These are phyloP conservation scores for Neocrepidodera transversa DNA, from an alignment of 2,888 invertebrate genomes.

Conservation along the genomic window DNA sequence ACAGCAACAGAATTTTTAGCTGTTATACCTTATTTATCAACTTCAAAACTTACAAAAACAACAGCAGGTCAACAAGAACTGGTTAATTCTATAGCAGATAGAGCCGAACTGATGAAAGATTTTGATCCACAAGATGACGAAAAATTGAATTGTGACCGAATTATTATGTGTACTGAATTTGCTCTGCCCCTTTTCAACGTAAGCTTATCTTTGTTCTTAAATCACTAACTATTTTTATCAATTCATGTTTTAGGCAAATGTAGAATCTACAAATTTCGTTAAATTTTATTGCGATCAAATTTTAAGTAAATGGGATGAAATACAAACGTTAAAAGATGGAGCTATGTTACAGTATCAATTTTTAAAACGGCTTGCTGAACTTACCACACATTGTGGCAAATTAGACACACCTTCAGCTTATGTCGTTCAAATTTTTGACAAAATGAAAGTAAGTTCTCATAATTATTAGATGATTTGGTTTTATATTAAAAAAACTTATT, in stretches of 20 bases:
- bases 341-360: slow-evolving; percentile 78
- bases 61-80: slow-evolving; percentile 86
- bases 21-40: slow-evolving; percentile 84
- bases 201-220: slow-evolving; percentile 57
- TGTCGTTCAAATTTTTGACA: slow-evolving; percentile 78
- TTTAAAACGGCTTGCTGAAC: slow-evolving; percentile 86
- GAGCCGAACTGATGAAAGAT: slow-evolving; percentile 77
- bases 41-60: slow-evolving; percentile 82
- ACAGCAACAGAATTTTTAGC: slow-evolving; percentile 91
- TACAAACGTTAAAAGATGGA: slow-evolving; percentile 66
- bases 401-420: slow-evolving; percentile 77
- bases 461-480: too few species aligned
- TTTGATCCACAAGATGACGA: slow-evolving; percentile 66
- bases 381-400: slow-evolving; percentile 78
- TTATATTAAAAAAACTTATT: too few species aligned
- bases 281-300: slow-evolving; percentile 86
- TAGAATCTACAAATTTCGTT: slow-evolving; percentile 85
- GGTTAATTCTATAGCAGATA: slow-evolving; percentile 83
- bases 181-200: slow-evolving; percentile 89
- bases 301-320: slow-evolving; percentile 74
- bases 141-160: slow-evolving; percentile 78
- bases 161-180: slow-evolving; percentile 86
- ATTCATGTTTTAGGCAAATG: slow-evolving; percentile 80
- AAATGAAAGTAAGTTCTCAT: slow-evolving; percentile 75
- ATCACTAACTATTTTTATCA: not conserved